Conservation (phyloP, 2,888 invertebrate species). For the Aspidiotus rigidus region DNA sequence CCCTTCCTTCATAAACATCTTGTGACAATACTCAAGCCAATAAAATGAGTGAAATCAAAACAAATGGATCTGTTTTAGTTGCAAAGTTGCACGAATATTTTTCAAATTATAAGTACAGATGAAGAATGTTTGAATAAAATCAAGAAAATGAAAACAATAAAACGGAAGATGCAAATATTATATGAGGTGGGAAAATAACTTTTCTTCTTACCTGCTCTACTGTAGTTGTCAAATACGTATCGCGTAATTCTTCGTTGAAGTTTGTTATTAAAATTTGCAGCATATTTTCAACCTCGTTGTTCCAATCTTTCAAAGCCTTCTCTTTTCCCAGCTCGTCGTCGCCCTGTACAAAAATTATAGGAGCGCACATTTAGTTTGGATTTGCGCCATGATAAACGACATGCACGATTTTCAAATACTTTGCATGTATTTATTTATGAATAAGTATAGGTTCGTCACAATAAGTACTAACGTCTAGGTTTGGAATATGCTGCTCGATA, state of each 20-base stretch:
- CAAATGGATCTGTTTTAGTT: no score
- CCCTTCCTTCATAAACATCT: no score
- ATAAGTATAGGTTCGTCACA: not conserved
- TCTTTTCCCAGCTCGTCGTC: constrained; percentile 45
- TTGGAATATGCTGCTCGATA: constrained; percentile 49
- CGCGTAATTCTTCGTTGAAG: constrained; percentile 64
- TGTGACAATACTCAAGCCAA: no score
- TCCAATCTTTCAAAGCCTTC: constrained; percentile 48
- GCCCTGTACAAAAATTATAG: constrained; percentile 38
- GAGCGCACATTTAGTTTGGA: not conserved
- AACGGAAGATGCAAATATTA: no score
- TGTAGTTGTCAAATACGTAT: constrained; percentile 70
- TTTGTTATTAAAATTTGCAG: constrained; percentile 60
- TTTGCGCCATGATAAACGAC: no score
- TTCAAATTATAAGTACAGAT: no score
- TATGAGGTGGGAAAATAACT: no score
- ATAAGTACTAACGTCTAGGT: constrained; percentile 44
- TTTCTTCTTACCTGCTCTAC: constrained; percentile 60
- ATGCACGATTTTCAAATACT: not conserved
- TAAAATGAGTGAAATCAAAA: no score
- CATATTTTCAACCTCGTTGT: constrained; percentile 53
- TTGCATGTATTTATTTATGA: not conserved
- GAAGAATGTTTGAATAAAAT: no score
- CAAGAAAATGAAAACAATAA: no score
- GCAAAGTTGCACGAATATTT: no score